These are phyloP conservation scores for Formica exsecta DNA, from an alignment of 1,140 invertebrate species.

Conservation along the genomic window DNA sequence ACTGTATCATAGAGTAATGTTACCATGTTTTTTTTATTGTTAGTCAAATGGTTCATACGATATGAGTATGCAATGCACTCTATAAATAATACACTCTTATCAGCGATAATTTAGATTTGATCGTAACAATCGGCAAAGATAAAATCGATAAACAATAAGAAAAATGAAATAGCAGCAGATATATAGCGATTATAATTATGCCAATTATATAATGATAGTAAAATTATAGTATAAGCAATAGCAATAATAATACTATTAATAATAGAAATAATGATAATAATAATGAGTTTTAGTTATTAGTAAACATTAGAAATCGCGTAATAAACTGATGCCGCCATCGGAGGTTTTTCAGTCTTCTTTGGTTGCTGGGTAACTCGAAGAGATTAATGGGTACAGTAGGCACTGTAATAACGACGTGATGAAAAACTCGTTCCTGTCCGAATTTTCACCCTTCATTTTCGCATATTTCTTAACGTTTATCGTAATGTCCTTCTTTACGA, in stretches of 20 bases:
- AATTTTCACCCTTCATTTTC: conserved; percentile 20
- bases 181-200: conserved; percentile 10
- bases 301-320: conserved; percentile 78
- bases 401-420: conserved; percentile 59
- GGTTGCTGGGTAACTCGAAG: conserved; percentile 84
- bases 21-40: neutral
- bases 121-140: conserved; percentile 57
- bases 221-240: conserved; percentile 42
- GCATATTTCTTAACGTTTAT: neutral
- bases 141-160: conserved; percentile 42
- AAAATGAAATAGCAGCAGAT: conserved; percentile 25
- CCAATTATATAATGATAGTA: neutral
- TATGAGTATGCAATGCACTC: conserved; percentile 19
- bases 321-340: conserved; percentile 84
- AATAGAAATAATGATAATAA: conserved; percentile 68
- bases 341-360: conserved; percentile 86
- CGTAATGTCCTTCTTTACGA: conserved; percentile 43
- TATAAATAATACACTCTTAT: conserved; percentile 42
- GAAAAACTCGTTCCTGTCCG: conserved; percentile 50
- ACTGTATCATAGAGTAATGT: neutral
- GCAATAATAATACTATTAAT: conserved; percentile 56
- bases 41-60: neutral
- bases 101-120: conserved; percentile 45
- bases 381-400: conserved; percentile 77
- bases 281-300: conserved; percentile 67